phyloP scores from a whole-genome alignment of 2,888 invertebrate genomes.

The Dynastes maya region DNA sequence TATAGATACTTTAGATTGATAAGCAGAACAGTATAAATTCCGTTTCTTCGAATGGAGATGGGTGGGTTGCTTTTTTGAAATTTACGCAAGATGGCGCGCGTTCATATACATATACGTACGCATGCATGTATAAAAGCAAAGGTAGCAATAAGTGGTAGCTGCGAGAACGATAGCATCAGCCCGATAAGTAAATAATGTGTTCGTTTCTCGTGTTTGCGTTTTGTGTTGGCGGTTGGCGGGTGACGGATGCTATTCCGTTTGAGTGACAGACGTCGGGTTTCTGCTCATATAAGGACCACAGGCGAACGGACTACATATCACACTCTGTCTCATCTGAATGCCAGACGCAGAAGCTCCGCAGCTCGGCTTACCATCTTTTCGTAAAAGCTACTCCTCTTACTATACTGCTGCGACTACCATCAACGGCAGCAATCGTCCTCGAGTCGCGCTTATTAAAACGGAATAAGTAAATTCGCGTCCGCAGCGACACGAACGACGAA shows the following conservation, averaged over 20 bases:
- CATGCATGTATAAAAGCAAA: conserved; percentile 16
- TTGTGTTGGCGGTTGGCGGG: conserved; percentile 56
- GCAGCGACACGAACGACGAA: conserved; percentile 31
- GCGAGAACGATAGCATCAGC: conserved; percentile 36
- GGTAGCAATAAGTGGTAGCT: conserved; percentile 19
- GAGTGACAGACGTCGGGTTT: conserved; percentile 67
- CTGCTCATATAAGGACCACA: conserved; percentile 67
- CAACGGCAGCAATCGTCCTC: conserved; percentile 38
- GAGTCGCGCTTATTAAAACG: conserved; percentile 58
- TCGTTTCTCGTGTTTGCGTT: conserved; percentile 47
- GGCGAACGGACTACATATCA: conserved; percentile 65
- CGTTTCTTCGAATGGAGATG: not conserved
- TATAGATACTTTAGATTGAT: not conserved
- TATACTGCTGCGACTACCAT: conserved; percentile 21
- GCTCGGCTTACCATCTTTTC: not conserved
- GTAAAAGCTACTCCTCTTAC: conserved; percentile 7
- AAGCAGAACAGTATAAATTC: not conserved
- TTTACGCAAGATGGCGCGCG: conserved; percentile 57
- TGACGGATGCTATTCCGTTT: conserved; percentile 69
- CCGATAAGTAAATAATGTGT: conserved; percentile 52
- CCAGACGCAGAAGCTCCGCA: conserved; percentile 7
- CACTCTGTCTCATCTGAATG: conserved; percentile 60
- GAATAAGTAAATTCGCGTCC: conserved; percentile 56
- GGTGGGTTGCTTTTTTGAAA: conserved; percentile 45
- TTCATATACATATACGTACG: conserved; percentile 22